Evolutionary conservation across 2,113 vertebrate genomes (phyloP).

Genomic region (Calcarius ornatus): DNA sequence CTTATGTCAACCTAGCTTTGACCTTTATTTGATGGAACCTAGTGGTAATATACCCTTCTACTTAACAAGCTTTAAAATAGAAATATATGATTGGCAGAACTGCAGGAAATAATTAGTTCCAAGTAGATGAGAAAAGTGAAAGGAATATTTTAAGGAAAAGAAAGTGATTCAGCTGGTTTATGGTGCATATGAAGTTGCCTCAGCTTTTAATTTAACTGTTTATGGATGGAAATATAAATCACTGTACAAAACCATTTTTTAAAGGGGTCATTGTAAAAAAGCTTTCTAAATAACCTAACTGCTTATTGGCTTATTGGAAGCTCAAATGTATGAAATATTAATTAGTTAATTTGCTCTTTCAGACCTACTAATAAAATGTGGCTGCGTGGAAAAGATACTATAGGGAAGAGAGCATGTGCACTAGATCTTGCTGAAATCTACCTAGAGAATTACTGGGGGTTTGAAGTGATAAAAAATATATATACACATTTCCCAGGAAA

Average conservation of each 20-base stretch:
- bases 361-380: not conserved
- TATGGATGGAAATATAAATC: not conserved
- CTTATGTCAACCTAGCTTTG: constrained; percentile 2
- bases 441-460: not conserved
- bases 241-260: not conserved
- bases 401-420: not conserved
- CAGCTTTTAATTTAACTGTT: constrained; percentile 6
- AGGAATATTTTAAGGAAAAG: constrained; percentile 11
- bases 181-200: not conserved
- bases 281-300: not conserved
- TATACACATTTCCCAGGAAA: not conserved
- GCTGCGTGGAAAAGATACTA: not conserved
- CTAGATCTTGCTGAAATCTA: not conserved
- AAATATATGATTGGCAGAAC: constrained; percentile 38
- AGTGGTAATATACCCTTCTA: not conserved
- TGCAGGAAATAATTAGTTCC: constrained; percentile 38
- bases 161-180: constrained; percentile 22
- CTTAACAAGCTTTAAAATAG: constrained; percentile 38
- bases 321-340: not conserved
- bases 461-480: not conserved
- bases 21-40: constrained; percentile 21
- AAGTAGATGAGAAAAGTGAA: not conserved
- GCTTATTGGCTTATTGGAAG: not conserved
- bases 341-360: not conserved
- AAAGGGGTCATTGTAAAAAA: not conserved